Evolutionary conservation across 2,797 vertebrate genomes (phyloP).

Genomic region (Aviceda leuphotes): DNA sequence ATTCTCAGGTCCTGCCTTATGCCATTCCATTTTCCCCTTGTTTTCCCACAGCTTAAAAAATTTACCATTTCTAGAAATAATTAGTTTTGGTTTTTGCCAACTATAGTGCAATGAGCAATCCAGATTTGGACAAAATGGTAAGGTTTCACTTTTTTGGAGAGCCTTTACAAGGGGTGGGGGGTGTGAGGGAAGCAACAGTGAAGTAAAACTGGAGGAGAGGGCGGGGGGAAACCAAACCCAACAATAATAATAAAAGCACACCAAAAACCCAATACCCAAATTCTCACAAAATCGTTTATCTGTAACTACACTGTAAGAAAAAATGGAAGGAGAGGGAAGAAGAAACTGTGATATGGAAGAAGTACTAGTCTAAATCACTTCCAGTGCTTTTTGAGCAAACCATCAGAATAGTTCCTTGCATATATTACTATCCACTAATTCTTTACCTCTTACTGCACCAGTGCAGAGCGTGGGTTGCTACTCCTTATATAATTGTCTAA

Average conservation of each 20-base stretch:
- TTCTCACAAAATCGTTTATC: fast-evolving
- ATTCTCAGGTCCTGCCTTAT: background rate
- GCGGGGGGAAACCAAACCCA: background rate
- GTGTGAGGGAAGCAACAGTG: background rate
- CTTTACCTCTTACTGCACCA: background rate
- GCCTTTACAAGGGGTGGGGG: background rate
- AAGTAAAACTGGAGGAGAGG: background rate
- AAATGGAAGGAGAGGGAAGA: background rate
- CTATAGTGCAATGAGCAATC: background rate
- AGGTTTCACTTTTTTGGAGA: background rate
- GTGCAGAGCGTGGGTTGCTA: background rate
- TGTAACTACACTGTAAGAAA: background rate
- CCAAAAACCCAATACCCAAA: background rate
- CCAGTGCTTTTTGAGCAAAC: background rate
- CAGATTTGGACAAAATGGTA: background rate
- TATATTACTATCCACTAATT: background rate
- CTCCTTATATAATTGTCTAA: background rate
- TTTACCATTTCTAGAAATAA: background rate
- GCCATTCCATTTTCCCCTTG: background rate
- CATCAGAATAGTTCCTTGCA: background rate
- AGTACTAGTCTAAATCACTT: background rate
- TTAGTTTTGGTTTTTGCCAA: background rate
- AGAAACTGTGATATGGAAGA: background rate
- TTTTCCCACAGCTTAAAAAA: background rate
- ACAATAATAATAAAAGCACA: background rate